Evolutionary conservation across 1,140 invertebrate species (phyloP), one percentile per base, ranked within the genome.

Genomic region (Zaprionus lachaisei): DNA sequence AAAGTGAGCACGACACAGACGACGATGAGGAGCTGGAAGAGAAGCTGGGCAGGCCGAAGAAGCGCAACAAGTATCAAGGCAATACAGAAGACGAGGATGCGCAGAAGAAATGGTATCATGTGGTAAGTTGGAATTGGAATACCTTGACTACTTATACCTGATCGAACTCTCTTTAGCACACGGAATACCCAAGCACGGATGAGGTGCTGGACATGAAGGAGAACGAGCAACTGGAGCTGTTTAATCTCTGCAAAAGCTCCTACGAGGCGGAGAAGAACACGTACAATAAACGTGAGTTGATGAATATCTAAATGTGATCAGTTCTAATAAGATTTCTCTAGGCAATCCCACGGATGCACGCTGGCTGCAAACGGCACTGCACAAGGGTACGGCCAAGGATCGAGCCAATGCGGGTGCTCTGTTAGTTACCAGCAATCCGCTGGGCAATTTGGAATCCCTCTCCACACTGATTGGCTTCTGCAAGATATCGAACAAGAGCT

Each of bases 371-470:
- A 97, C 95, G 4, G 96, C 97, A 3, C 89, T 97, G 24, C 93
- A 94, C 38, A 95, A 95, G 55, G 97, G 97, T 22, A 97, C 97
- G 5, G 93, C 95, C 1, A 94, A 94, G 4, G 97, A 98, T 93
- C 96, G 96, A 85, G 93, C 97, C 60, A 97, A 97, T 63, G 96
- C 97, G 1, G 94, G 95, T 28, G 95, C 96, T 4, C 80, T 98
- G 11, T 92, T 96, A 11, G 94, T 97, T 9, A 96, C 97, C 83
- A 95, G 97, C 73, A 96, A 96, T 77, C 96, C 96, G 0, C 93
- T 97, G 38, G 96, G 96, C 81, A 96, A 96, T 90, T 79, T 98
- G 0, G 61, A 92, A 5, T 93, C 95, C 31, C 80, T 98, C 0
- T 93, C 94, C 15, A 94, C 92, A 14, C 90, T 98, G 0, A 93